Conservation (phyloP, 2,113 vertebrate genomes). For the Parus major region DNA sequence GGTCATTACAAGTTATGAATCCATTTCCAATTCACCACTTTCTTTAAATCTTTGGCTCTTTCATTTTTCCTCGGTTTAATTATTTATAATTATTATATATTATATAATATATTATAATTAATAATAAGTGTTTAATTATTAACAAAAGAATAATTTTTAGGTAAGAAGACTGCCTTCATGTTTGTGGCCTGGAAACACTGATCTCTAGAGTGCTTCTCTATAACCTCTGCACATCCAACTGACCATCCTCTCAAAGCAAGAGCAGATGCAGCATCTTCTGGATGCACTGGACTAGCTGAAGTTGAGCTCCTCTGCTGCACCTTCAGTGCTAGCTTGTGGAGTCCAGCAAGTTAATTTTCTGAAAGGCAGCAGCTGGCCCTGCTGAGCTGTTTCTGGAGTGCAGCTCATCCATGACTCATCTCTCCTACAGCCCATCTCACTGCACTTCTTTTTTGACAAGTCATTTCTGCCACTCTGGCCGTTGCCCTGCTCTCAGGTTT, state of each 20-base stretch:
- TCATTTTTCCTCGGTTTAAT: not conserved
- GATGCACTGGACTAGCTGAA: not conserved
- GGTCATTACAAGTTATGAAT: not conserved
- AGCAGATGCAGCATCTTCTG: not conserved
- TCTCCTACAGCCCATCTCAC: conserved; percentile 26
- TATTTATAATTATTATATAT: too few species aligned
- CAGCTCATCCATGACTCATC: conserved; percentile 61
- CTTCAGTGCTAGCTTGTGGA: rapidly evolving
- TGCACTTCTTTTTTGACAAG: conserved; percentile 16
- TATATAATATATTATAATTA: too few species aligned
- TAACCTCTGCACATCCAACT: not conserved
- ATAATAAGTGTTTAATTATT: not conserved
- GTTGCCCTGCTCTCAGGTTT: conserved; percentile 70
- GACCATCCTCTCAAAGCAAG: not conserved
- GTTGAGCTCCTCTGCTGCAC: not conserved
- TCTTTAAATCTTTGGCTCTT: not conserved
- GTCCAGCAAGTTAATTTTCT: not conserved
- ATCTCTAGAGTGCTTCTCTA: not conserved
- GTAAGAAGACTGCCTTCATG: not conserved
- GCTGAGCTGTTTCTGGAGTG: conserved; percentile 71
- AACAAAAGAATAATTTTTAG: not conserved
- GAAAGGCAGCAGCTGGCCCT: conserved; percentile 39
- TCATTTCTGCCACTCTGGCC: conserved; percentile 56
- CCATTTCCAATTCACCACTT: not conserved
- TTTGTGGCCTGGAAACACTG: not conserved